phyloP scores from a whole-genome alignment of 2,888 invertebrate species.

The Lasioglossum zephyrum region DNA sequence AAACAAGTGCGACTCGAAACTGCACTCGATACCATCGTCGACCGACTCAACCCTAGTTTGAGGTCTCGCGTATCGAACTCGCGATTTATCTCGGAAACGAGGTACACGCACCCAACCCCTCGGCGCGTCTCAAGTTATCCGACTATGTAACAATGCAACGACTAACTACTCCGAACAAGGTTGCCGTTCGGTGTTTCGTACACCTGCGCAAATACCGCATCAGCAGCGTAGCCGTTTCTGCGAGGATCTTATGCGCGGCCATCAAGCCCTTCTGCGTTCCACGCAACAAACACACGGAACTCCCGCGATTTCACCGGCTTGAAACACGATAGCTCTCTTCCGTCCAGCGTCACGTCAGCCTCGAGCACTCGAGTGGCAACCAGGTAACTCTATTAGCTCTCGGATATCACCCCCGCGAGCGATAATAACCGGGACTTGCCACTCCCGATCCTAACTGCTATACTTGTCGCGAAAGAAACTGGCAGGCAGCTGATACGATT shows the following conservation, averaged over 20 bases:
- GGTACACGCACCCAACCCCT: slow-evolving; percentile 16
- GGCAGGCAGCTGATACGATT: neutral
- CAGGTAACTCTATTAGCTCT: slow-evolving; percentile 24
- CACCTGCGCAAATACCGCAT: slow-evolving; percentile 57
- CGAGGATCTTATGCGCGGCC: slow-evolving; percentile 1
- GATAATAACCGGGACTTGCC: slow-evolving; percentile 12
- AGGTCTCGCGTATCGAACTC: neutral
- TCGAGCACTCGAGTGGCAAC: neutral
- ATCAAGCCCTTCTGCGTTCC: neutral
- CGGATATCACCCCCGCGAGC: slow-evolving; percentile 9
- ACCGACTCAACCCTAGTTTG: neutral
- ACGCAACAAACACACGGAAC: slow-evolving; percentile 17
- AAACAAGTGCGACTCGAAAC: neutral
- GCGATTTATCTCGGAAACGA: slow-evolving; percentile 22
- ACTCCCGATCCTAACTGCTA: neutral
- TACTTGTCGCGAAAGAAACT: neutral
- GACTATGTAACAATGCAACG: slow-evolving; percentile 43
- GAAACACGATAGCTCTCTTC: slow-evolving; percentile 25
- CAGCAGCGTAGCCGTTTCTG: slow-evolving; percentile 24
- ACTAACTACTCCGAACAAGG: slow-evolving; percentile 37
- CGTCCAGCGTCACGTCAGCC: slow-evolving; percentile 35
- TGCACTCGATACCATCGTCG: neutral
- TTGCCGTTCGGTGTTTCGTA: slow-evolving; percentile 46
- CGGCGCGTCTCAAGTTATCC: slow-evolving; percentile 35
- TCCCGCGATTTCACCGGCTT: neutral